Conservation (phyloP, 2,113 vertebrate species). For the Lutjanus erythropterus region DNA sequence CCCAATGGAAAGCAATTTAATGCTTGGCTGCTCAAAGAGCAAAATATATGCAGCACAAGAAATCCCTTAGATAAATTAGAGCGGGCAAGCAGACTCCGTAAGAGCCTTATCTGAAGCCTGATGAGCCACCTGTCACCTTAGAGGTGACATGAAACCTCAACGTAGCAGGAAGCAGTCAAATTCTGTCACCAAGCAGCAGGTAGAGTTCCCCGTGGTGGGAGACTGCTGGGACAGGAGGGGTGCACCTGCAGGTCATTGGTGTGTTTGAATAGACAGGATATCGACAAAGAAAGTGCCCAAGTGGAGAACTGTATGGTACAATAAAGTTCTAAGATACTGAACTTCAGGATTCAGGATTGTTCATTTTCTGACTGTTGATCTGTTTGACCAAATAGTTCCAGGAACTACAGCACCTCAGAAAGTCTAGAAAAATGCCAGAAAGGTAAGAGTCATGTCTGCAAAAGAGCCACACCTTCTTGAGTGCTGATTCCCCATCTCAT, state of each 20-base stretch:
- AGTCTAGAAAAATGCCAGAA: no score
- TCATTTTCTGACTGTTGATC: neutral
- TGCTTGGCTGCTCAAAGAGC: conserved; percentile 83
- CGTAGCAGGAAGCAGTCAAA: conserved; percentile 71
- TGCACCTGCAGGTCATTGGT: conserved; percentile 12
- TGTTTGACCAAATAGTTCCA: neutral
- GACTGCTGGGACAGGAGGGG: conserved; percentile 16
- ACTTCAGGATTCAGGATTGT: neutral
- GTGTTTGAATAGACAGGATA: conserved; percentile 10
- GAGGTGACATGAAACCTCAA: conserved; percentile 79
- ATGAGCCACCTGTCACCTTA: conserved; percentile 80
- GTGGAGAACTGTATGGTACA: neutral
- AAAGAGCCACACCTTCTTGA: neutral
- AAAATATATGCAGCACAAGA: conserved; percentile 87
- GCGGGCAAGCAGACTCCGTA: conserved; percentile 76
- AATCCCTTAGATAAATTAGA: conserved; percentile 88
- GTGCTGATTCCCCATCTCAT: neutral
- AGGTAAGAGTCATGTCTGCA: no score
- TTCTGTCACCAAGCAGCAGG: conserved; percentile 79
- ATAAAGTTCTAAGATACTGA: neutral
- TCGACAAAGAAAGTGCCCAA: conserved; percentile 21
- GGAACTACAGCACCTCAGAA: no score
- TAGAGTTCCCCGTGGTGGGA: conserved; percentile 45
- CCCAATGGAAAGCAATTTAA: conserved; percentile 92
- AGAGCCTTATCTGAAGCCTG: conserved; percentile 82